Percentiles rank a stretch among this genome's conserved stretches.
Evolutionary conservation across 1,140 invertebrate genomes (phyloP).

Genomic region (Drosophila sp.): DNA sequence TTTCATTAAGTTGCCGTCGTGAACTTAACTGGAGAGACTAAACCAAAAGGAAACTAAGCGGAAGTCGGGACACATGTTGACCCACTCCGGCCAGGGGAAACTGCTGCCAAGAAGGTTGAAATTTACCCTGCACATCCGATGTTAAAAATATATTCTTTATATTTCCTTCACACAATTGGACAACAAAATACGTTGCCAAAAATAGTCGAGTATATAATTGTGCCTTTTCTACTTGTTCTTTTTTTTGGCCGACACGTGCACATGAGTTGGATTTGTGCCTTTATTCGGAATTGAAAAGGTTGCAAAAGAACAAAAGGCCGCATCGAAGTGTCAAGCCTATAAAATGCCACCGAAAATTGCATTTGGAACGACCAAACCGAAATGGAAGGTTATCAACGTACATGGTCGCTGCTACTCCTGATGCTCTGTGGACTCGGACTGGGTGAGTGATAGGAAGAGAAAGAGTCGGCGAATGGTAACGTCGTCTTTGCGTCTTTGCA

Average conservation of each 20-base stretch:
- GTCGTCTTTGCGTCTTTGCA: background rate
- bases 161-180: slow-evolving; percentile 9
- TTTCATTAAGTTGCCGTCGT: slow-evolving; percentile 34
- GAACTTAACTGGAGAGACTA: too few relatives aligned
- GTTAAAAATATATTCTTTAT: slow-evolving; percentile 27
- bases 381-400: slow-evolving; percentile 34
- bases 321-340: slow-evolving; percentile 16
- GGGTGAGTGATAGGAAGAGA: slow-evolving; percentile 1
- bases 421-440: slow-evolving; percentile 25
- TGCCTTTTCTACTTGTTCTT: slow-evolving; percentile 9
- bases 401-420: slow-evolving; percentile 14
- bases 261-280: background rate
- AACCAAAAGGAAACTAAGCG: background rate
- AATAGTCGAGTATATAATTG: slow-evolving; percentile 28
- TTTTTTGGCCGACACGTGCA: background rate
- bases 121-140: slow-evolving; percentile 22
- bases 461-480: too few relatives aligned
- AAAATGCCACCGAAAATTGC: slow-evolving; percentile 10
- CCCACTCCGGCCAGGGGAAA: slow-evolving; percentile 10
- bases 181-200: slow-evolving; percentile 30
- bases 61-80: slow-evolving; percentile 30
- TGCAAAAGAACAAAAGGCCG: background rate
- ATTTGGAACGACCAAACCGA: background rate
- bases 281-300: slow-evolving; percentile 17
- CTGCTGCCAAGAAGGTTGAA: slow-evolving; percentile 20